phyloP scores from a whole-genome alignment of 2,888 invertebrate species.

The Cacoxenus indagator region DNA sequence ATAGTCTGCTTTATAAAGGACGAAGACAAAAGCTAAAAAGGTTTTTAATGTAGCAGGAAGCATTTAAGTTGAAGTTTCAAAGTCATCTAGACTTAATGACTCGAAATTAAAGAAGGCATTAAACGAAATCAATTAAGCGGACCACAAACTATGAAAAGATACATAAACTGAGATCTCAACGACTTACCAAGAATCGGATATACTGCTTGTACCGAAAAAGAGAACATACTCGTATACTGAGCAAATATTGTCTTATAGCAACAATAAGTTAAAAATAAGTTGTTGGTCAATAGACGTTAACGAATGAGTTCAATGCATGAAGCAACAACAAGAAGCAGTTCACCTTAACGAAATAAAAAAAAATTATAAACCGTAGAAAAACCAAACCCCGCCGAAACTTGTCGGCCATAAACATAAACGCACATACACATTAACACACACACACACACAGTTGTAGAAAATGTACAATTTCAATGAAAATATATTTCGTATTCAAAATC shows the following conservation, averaged over 20 bases:
- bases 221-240: neutral
- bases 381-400: slow-evolving; percentile 1
- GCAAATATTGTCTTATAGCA: neutral
- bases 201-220: too few relatives aligned
- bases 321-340: slow-evolving; percentile 28
- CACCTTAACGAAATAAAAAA: slow-evolving; percentile 32
- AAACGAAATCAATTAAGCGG: too few relatives aligned
- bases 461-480: neutral
- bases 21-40: too few relatives aligned
- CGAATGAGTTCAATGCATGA: slow-evolving; percentile 42
- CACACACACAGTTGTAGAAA: neutral
- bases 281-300: neutral
- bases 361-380: neutral
- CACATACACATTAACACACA: neutral
- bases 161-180: neutral
- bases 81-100: too few relatives aligned
- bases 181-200: slow-evolving; percentile 1
- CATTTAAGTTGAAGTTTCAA: too few relatives aligned
- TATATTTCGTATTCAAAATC: neutral
- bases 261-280: neutral
- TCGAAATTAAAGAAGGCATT: too few relatives aligned
- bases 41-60: too few relatives aligned
- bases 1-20: too few relatives aligned
- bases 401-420: slow-evolving; percentile 27
- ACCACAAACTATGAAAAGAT: neutral